A percentile compares a stretch with the other conserved stretches of the same genome.
phyloP scores from a whole-genome alignment of 2,888 invertebrate genomes.

The Cataglyphis altisquamis region DNA sequence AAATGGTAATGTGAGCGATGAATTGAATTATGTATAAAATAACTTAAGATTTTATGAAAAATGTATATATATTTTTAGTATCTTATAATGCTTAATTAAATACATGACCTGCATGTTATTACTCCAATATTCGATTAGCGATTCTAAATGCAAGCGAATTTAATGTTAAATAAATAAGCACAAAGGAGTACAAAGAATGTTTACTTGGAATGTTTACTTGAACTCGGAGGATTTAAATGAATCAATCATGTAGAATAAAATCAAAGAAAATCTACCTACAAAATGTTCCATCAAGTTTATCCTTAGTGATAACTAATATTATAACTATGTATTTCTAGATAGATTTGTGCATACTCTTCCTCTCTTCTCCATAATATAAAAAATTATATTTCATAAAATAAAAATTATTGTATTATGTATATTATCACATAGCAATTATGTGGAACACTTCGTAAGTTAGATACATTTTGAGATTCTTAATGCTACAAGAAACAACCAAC shows the following conservation, averaged over 20 bases:
- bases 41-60: conserved; percentile 30
- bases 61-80: conserved; percentile 27
- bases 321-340: background rate
- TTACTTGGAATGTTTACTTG: conserved; percentile 24
- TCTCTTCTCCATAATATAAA: background rate
- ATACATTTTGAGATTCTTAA: conserved; percentile 14
- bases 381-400: conserved; percentile 13
- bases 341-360: background rate
- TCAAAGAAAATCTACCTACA: background rate
- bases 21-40: background rate
- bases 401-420: background rate
- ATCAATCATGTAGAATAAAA: background rate
- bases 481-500: background rate
- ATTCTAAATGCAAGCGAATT: background rate
- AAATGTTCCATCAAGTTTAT: conserved; percentile 11
- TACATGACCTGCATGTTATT: conserved; percentile 22
- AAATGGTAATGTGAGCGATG: background rate
- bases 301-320: background rate
- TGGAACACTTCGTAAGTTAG: conserved; percentile 26
- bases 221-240: background rate
- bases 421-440: background rate
- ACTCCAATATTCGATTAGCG: background rate
- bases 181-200: conserved; percentile 23
- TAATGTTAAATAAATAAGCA: conserved; percentile 9
- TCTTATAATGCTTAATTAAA: background rate